Evolutionary conservation across 2,797 vertebrate species (phyloP).

Genomic region (Pangasius krempfi): DNA sequence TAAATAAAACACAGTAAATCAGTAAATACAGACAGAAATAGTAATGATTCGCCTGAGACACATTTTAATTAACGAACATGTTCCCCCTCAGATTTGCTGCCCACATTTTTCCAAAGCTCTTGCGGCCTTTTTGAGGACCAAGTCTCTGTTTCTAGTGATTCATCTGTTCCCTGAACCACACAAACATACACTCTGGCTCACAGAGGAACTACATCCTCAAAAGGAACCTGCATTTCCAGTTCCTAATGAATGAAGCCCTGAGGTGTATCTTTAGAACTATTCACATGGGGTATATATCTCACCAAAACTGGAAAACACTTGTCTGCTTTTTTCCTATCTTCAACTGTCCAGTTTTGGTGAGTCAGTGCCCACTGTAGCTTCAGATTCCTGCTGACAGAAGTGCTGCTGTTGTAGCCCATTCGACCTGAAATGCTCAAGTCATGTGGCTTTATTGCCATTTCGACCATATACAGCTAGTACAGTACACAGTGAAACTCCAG

Average conservation of each 20-base stretch:
- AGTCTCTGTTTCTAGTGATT: conserved; percentile 48
- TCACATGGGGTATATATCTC: background rate
- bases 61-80: conserved; percentile 50
- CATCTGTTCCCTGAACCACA: conserved; percentile 47
- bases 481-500: no score
- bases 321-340: background rate
- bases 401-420: background rate
- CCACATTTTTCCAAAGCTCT: conserved; percentile 43
- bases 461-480: no score
- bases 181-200: conserved; percentile 27
- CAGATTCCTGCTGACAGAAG: background rate
- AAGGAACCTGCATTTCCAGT: conserved; percentile 42
- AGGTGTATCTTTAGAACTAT: conserved; percentile 31
- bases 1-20: conserved; percentile 20
- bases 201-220: conserved; percentile 34
- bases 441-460: no score
- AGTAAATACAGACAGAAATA: conserved; percentile 59
- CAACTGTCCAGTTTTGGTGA: background rate
- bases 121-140: conserved; percentile 38
- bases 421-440: background rate
- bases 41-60: conserved; percentile 45
- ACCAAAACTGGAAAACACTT: background rate
- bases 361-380: background rate
- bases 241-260: conserved; percentile 51
- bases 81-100: conserved; percentile 49